Evolutionary conservation across 1,140 invertebrate species (phyloP), one percentile per base, ranked within the genome.

Genomic region (Calosoma granatense): DNA sequence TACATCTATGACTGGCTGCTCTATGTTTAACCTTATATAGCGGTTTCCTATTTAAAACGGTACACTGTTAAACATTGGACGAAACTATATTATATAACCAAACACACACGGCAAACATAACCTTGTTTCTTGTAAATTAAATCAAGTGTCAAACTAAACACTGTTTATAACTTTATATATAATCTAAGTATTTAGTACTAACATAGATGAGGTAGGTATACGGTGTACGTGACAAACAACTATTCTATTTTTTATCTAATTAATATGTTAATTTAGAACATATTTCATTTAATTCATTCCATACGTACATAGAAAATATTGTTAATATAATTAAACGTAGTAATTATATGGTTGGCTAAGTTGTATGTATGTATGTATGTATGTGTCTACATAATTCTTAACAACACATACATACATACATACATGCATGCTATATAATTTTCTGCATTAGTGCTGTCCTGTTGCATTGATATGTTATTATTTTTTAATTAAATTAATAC

Each of bases 401-500:
- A 30, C 14, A 6, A 30, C 14, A 30, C 14, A 14, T 30, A 30
- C 14, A 30, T n/a, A n/a, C n/a, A n/a, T n/a, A n/a, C n/a, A 30
- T 30, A 47, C 6, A 47, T 11, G 41, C 41, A 17, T 30, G 26
- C 4, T 30, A 30, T 30, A 30, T 47, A 47, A 47, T 47, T 47
- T 17, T 47, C 41, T 4, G 6, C 15, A 12, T 17, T 6, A 47
- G 17, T 4, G 6, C 4, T 12, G 17, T 47, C n/a, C n/a, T n/a
- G n/a, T n/a, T n/a, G 9, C 41, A 17, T 17, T 47, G 41, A 47
- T 47, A 17, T 17, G 15, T 47, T 47, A 47, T 47, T 47, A 47
- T 47, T 47, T 12, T 47, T 47, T 47, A 47, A 47, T 47, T 47
- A 11, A 47, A 47, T 47, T 47, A 47, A 47, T 47, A 47, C 41